Base-by-base conservation (phyloP, 2,888 invertebrate genomes). In the Xestia c-nigrum region DNA sequence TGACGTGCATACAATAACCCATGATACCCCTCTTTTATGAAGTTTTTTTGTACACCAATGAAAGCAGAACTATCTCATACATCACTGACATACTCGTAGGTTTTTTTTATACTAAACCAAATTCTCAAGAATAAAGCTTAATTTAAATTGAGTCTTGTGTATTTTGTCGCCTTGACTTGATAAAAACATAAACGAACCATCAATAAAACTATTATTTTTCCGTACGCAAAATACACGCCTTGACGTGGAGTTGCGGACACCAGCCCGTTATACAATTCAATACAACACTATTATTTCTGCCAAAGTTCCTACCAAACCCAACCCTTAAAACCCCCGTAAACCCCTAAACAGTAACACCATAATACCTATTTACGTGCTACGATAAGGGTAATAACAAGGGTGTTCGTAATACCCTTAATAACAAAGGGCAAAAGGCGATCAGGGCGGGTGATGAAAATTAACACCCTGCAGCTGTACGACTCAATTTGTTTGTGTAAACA, bases 401-500 rank as follows among this genome's bases (percentile, higher is more conserved):
- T 59, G 74, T 67, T 31, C 24, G 12, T 68, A 74, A 78, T 66
- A 63, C 40, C 38, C 73, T 43, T n/a, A 69, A 81, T 47, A 59
- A 74, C 63, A 71, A 80, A 78, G 57, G 71, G 16, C 59, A 71
- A 55, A 74, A 31, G 50, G 14, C 43, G 64, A 74, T 50, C 55
- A 68, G 12, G 38, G 14, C 10, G 64, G 40, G 50, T 82, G 50
- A 70, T 59, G 79, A 74, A 68, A 65, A 72, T 64, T 31, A 83
- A 79, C 83, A 73, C 19, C 46, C 66, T 61, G 59, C 43, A 21
- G 50, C 57, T 59, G 16, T 43, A 16, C 52, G 50, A 43, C 73
- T 81, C 64, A 81, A 74, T 84, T 81, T 69, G 68, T 80, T 80
- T 64, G 73, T 65, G 73, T 69, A 73, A 73, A 84, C 80, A 81